Evolutionary conservation across 1,140 invertebrate species (phyloP).

Genomic region (Acromyrmex charruanus): DNA sequence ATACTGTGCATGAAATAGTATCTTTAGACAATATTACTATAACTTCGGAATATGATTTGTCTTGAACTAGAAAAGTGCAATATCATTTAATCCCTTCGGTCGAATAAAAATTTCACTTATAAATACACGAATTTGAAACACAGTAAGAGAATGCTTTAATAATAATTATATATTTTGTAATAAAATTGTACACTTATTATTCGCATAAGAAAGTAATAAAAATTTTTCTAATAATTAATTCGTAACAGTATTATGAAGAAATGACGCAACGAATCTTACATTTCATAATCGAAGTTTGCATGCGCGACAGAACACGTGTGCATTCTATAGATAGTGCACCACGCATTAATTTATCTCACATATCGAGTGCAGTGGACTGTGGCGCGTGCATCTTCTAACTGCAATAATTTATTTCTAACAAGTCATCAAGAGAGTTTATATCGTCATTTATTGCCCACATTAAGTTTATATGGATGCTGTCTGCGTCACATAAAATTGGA

Average conservation of each 20-base stretch:
- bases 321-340: not conserved
- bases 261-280: not conserved
- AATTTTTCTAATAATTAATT: not conserved
- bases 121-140: not conserved
- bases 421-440: conserved; percentile 3
- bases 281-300: not conserved
- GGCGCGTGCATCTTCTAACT: not conserved
- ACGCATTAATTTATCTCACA: not conserved
- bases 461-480: not conserved
- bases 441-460: conserved; percentile 1
- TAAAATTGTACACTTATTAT: not conserved
- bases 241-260: not conserved
- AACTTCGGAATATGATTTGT: not conserved
- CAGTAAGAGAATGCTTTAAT: no score
- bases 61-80: not conserved
- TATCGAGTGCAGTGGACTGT: not conserved
- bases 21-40: not conserved
- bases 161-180: not conserved
- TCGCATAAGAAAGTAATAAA: not conserved
- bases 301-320: not conserved
- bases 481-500: conserved; percentile 3
- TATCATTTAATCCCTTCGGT: not conserved
- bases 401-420: conserved; percentile 33
- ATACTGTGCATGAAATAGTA: not conserved
- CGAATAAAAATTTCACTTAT: conserved; percentile 9